Percentiles rank a stretch among this genome's conserved stretches.
These are phyloP conservation scores for Microplitis deprimator DNA, from an alignment of 2,888 invertebrate species.

Conservation along the genomic window DNA sequence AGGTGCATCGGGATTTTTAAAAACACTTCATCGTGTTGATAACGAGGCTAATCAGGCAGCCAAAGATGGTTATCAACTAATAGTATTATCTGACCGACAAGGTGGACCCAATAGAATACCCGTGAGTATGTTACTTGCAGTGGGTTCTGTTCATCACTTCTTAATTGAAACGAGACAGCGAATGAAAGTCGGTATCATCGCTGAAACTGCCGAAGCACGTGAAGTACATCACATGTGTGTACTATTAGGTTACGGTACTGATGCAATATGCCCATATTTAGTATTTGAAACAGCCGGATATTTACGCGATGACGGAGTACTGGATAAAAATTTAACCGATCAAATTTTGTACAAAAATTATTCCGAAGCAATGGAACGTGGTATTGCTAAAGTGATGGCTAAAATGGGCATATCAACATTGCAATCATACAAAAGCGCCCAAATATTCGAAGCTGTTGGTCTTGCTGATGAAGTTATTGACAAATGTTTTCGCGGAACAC, in stretches of 20 bases:
- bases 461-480: constrained; percentile 92
- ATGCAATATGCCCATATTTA: constrained; percentile 97
- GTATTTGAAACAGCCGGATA: constrained; percentile 94
- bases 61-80: constrained; percentile 82
- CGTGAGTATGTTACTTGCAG: constrained; percentile 85
- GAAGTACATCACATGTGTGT: constrained; percentile 98
- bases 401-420: constrained; percentile 99
- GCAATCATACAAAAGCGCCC: constrained; percentile 98
- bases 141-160: constrained; percentile 96
- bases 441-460: constrained; percentile 99
- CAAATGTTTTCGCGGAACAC: constrained; percentile 88
- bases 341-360: constrained; percentile 88
- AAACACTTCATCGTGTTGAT: constrained; percentile 86
- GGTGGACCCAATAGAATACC: constrained; percentile 80
- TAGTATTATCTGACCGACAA: constrained; percentile 88
- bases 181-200: constrained; percentile 95
- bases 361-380: constrained; percentile 91
- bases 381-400: constrained; percentile 96
- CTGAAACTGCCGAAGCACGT: constrained; percentile 97
- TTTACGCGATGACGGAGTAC: constrained; percentile 87
- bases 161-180: constrained; percentile 94
- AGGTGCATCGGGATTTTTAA: constrained; percentile 83
- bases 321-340: constrained; percentile 84
- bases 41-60: constrained; percentile 88
- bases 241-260: constrained; percentile 95